Conservation (phyloP, 92 coral and sea anemone species). For the Plumapathes pennacea region DNA sequence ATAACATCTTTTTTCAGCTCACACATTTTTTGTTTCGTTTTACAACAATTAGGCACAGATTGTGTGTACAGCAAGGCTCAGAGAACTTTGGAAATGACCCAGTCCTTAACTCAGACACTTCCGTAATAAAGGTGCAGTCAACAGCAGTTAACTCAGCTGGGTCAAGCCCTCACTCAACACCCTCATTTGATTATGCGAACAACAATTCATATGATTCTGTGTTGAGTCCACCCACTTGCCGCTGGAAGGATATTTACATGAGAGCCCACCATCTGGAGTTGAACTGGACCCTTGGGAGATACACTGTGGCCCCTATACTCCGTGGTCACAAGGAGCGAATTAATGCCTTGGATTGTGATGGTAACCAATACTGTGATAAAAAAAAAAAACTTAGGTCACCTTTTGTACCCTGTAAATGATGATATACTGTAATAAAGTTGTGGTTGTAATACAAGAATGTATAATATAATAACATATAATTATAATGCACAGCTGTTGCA, state of each 20-base stretch:
- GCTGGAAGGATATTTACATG: constrained; percentile 61
- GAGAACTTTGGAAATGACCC: constrained; percentile 59
- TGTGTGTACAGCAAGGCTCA: constrained; percentile 59
- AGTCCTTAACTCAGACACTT: constrained; percentile 19
- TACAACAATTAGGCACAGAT: constrained; percentile 61
- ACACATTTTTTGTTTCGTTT: background rate
- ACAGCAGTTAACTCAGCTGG: no score
- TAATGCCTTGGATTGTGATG: constrained; percentile 55
- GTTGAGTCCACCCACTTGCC: constrained; percentile 50
- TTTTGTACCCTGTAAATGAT: no score
- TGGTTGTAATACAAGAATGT: no score
- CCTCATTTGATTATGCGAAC: constrained; percentile 1
- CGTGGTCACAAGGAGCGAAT: constrained; percentile 79
- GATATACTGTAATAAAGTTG: no score
- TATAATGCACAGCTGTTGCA: no score
- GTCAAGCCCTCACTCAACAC: background rate
- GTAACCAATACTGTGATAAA: constrained; percentile 14
- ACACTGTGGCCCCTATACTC: constrained; percentile 61
- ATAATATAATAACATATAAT: no score
- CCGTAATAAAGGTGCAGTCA: constrained; percentile 5
- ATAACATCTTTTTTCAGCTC: no score
- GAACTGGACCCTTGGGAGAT: constrained; percentile 60
- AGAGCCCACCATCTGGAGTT: constrained; percentile 44
- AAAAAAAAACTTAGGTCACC: no score
- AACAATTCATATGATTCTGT: background rate